phyloP scores from a whole-genome alignment of 2,888 invertebrate genomes.

The Pandemis corylana region DNA sequence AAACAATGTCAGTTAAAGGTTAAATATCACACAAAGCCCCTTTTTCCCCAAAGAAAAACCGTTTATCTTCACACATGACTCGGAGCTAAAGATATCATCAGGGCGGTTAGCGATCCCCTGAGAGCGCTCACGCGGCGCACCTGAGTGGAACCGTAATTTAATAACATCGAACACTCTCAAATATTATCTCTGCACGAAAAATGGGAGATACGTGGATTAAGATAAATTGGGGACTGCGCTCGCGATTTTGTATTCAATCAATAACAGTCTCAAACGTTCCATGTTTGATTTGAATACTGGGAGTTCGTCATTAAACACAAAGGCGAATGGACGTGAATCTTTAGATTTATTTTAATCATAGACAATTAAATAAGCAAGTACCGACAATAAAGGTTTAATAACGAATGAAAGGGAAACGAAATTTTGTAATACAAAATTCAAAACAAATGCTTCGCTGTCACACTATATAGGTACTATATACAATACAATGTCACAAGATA shows the following conservation, averaged over 20 bases:
- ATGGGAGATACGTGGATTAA: slow-evolving; percentile 13
- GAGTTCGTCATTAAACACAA: too few relatives aligned
- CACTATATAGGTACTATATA: too few relatives aligned
- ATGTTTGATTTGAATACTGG: too few relatives aligned
- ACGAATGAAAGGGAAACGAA: too few relatives aligned
- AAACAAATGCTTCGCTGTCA: too few relatives aligned
- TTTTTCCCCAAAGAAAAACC: slow-evolving; percentile 11
- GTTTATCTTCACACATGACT: slow-evolving; percentile 31
- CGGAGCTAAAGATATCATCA: slow-evolving; percentile 25
- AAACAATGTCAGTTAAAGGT: not conserved
- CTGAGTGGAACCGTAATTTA: slow-evolving; percentile 36
- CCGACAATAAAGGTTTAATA: too few relatives aligned
- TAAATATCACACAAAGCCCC: not conserved
- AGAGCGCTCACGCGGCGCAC: slow-evolving; percentile 30
- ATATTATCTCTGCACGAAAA: slow-evolving; percentile 25
- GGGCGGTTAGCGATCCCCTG: slow-evolving; percentile 24
- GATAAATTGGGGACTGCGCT: slow-evolving; percentile 6
- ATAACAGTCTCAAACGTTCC: not conserved
- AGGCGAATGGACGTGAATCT: too few relatives aligned
- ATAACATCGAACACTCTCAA: slow-evolving; percentile 37
- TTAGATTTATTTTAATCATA: too few relatives aligned
- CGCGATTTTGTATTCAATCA: slow-evolving; percentile 6
- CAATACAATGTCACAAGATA: too few relatives aligned
- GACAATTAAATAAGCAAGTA: too few relatives aligned
- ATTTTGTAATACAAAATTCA: too few relatives aligned